Evolutionary conservation across 2,888 invertebrate genomes (phyloP).

Genomic region (Melikaiella ostensackeni): DNA sequence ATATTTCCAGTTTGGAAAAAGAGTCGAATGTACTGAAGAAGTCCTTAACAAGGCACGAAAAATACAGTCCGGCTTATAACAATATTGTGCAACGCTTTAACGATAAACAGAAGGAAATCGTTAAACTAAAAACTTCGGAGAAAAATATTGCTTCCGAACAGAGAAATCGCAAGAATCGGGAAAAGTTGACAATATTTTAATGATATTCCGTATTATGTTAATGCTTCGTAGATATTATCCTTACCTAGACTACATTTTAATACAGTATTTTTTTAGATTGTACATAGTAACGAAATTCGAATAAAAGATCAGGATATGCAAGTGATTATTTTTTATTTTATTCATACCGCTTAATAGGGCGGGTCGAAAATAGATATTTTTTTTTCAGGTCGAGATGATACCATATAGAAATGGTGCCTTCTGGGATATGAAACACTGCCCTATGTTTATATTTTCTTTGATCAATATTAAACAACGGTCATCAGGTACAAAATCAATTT

Average conservation of each 20-base stretch:
- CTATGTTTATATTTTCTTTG: no score
- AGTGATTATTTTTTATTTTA: not conserved
- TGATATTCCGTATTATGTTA: conserved; percentile 32
- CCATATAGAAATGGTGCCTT: no score
- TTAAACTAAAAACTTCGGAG: conserved; percentile 81
- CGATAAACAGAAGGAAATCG: conserved; percentile 82
- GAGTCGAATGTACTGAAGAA: conserved; percentile 84
- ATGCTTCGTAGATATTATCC: not conserved
- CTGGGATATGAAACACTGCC: no score
- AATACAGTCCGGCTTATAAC: conserved; percentile 81
- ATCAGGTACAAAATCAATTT: no score
- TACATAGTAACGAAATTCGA: not conserved
- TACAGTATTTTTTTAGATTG: not conserved
- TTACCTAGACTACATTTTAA: not conserved
- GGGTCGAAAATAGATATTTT: no score
- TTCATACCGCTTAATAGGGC: no score
- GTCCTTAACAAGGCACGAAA: conserved; percentile 82
- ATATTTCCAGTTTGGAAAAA: conserved; percentile 83
- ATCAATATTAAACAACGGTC: no score
- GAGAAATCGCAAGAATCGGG: conserved; percentile 84
- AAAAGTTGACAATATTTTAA: conserved; percentile 88
- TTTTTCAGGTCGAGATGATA: no score
- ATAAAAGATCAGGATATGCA: not conserved
- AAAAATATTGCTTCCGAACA: conserved; percentile 84
- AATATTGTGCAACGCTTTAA: conserved; percentile 81